Percentiles rank a stretch among this genome's conserved stretches.
phyloP scores from a whole-genome alignment of 2,113 vertebrate species.

The Podarcis muralis region DNA sequence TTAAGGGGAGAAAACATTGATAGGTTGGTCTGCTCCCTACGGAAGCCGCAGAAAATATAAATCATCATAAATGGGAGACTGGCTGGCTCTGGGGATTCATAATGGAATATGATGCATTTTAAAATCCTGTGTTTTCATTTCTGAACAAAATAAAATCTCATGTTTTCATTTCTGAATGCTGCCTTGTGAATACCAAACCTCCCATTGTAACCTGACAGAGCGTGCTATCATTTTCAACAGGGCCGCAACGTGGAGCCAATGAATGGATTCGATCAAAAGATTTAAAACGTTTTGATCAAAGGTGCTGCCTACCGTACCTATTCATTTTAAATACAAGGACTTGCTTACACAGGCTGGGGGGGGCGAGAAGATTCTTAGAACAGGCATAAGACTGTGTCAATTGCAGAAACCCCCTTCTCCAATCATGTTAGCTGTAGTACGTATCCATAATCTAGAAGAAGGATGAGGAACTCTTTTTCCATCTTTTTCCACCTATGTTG shows the following conservation, averaged over 20 bases:
- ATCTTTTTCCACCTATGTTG: no score
- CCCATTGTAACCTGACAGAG: not conserved
- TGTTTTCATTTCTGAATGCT: constrained; percentile 22
- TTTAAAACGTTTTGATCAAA: not conserved
- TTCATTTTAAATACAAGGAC: not conserved
- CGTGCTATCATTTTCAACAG: not conserved
- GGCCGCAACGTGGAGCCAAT: not conserved
- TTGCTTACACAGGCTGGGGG: not conserved
- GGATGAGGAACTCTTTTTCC: no score
- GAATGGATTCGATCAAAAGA: not conserved
- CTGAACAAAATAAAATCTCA: not conserved
- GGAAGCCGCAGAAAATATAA: constrained; percentile 33
- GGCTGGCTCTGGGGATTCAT: constrained; percentile 42
- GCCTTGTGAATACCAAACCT: constrained; percentile 12
- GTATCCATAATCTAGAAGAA: not conserved
- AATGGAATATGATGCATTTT: constrained; percentile 13
- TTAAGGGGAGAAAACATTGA: constrained; percentile 44
- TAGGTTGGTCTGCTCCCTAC: constrained; percentile 49
- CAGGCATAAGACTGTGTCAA: not conserved
- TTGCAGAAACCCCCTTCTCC: not conserved
- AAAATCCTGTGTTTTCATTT: not conserved
- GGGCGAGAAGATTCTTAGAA: not conserved
- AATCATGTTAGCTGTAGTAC: not conserved
- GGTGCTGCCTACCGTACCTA: not conserved
- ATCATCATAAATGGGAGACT: constrained; percentile 51